A percentile compares a stretch with the other conserved stretches of the same genome.
These are phyloP conservation scores for Nycticebus coucang DNA, from an alignment of 2,113 vertebrate genomes.

Conservation along the genomic window DNA sequence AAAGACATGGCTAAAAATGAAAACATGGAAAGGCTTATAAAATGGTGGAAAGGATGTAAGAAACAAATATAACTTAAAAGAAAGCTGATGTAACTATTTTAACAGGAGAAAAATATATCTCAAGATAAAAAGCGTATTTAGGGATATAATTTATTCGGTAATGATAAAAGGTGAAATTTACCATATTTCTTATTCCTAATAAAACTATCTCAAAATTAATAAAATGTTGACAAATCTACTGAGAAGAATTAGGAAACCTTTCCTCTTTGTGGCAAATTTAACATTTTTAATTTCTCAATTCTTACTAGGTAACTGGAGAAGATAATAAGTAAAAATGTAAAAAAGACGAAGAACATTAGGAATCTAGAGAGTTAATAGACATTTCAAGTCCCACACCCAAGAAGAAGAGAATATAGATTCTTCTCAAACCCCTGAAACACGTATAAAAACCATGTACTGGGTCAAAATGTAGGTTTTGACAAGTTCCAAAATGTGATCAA, in stretches of 20 bases:
- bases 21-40: background rate
- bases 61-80: constrained; percentile 16
- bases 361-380: background rate
- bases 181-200: background rate
- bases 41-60: background rate
- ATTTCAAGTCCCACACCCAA: background rate
- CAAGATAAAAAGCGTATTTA: background rate
- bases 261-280: background rate
- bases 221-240: background rate
- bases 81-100: background rate
- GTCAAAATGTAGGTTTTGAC: background rate
- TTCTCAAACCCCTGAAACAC: background rate
- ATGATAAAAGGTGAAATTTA: background rate
- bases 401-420: background rate
- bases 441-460: background rate
- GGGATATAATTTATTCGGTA: background rate
- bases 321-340: background rate
- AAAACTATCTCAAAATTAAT: constrained; percentile 38
- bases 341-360: background rate
- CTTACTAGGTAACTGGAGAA: background rate
- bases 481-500: background rate
- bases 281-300: background rate
- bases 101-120: background rate
- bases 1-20: background rate
- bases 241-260: background rate